Evolutionary conservation across 1,140 invertebrate species (phyloP).

Genomic region (Brachionus rotundiformis): DNA sequence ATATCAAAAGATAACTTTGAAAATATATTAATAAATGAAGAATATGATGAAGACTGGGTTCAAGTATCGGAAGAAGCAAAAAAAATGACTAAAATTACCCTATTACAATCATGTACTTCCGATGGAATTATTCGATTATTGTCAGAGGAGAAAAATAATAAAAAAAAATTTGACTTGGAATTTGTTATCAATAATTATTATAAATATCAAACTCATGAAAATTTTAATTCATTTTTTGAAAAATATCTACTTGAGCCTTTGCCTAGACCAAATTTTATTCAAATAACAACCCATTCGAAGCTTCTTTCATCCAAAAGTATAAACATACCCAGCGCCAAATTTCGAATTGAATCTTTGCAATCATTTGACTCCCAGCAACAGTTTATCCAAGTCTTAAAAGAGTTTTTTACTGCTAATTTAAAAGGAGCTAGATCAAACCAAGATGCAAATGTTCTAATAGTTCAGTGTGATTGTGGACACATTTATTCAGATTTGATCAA

Average conservation of each 20-base stretch:
- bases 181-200: conserved; percentile 24
- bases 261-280: conserved; percentile 11
- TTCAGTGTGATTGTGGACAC: conserved; percentile 60
- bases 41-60: background rate
- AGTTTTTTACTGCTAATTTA: conserved; percentile 38
- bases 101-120: conserved; percentile 55
- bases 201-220: conserved; percentile 17
- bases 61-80: background rate
- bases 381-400: conserved; percentile 53
- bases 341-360: conserved; percentile 49
- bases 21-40: background rate
- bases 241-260: background rate
- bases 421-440: background rate
- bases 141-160: background rate
- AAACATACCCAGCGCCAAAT: background rate
- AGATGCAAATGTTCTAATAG: conserved; percentile 55
- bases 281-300: conserved; percentile 54
- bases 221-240: conserved; percentile 11
- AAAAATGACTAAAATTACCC: conserved; percentile 55
- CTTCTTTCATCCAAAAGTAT: conserved; percentile 44
- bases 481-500: conserved; percentile 57
- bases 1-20: conserved; percentile 47
- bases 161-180: background rate
- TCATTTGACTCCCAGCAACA: conserved; percentile 55
- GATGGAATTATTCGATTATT: conserved; percentile 23